Conservation (phyloP, 2,888 invertebrate genomes). For the Schrankia costaestrigalis region DNA sequence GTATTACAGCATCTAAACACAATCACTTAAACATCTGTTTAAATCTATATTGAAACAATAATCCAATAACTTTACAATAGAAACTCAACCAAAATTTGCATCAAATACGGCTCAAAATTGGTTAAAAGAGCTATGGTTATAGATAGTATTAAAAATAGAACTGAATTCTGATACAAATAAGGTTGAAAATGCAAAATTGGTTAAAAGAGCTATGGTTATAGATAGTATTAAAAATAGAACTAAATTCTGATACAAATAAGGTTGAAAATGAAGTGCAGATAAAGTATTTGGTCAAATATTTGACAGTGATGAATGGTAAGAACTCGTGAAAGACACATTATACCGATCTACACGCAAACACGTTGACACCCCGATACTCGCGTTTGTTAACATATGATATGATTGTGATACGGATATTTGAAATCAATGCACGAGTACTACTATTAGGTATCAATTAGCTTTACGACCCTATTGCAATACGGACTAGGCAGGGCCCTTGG, state of each 20-base stretch:
- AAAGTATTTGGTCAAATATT: slow-evolving; percentile 36
- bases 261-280: slow-evolving; percentile 4
- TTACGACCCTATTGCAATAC: too few relatives aligned
- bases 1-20: slow-evolving; percentile 12
- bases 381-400: slow-evolving; percentile 24
- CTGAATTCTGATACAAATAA: neutral
- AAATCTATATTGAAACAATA: too few relatives aligned
- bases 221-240: neutral
- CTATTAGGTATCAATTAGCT: too few relatives aligned
- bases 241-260: neutral
- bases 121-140: neutral
- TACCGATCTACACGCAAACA: slow-evolving; percentile 25
- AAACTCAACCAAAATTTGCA: neutral
- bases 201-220: neutral
- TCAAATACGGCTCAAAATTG: slow-evolving; percentile 4
- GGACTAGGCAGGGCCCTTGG: too few relatives aligned
- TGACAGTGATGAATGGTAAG: slow-evolving; percentile 49
- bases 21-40: slow-evolving; percentile 12
- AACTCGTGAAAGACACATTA: slow-evolving; percentile 41
- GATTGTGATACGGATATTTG: slow-evolving; percentile 18
- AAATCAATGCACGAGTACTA: slow-evolving; percentile 11
- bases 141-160: slow-evolving; percentile 1
- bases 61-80: too few relatives aligned
- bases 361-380: slow-evolving; percentile 22
- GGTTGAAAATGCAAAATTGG: slow-evolving; percentile 3